Evolutionary conservation across 2,888 invertebrate species (phyloP).

Genomic region (Papilio elwesi): DNA sequence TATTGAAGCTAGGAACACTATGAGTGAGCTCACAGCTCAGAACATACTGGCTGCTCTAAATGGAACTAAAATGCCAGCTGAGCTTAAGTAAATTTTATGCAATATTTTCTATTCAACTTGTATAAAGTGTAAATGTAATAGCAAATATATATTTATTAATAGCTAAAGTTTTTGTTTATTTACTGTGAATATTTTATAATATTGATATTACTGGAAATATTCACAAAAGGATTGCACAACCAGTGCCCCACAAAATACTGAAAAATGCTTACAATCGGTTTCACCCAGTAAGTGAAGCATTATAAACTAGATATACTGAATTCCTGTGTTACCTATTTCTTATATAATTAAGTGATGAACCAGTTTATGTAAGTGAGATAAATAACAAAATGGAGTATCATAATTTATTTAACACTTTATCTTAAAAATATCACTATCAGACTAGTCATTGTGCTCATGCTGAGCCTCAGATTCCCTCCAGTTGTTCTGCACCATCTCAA

Average conservation of each 20-base stretch:
- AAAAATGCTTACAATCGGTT: too few species aligned
- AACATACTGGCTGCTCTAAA: slow-evolving; percentile 93
- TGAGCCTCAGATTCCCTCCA: slow-evolving; percentile 95
- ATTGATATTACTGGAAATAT: slow-evolving; percentile 6
- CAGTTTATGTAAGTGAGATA: background rate
- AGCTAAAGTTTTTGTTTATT: background rate
- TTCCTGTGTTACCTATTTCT: too few species aligned
- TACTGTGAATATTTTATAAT: slow-evolving; percentile 39
- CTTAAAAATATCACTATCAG: slow-evolving; percentile 39
- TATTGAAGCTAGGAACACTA: slow-evolving; percentile 89
- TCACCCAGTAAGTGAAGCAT: too few species aligned
- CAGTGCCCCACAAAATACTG: too few species aligned
- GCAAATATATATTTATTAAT: slow-evolving; percentile 25
- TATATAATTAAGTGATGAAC: too few species aligned
- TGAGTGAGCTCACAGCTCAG: slow-evolving; percentile 92
- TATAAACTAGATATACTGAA: too few species aligned
- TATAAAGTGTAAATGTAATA: slow-evolving; percentile 20
- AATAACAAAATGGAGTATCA: slow-evolving; percentile 37
- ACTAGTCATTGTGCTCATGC: slow-evolving; percentile 89
- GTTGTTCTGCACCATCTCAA: slow-evolving; percentile 92
- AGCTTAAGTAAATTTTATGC: slow-evolving; percentile 65
- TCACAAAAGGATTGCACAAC: too few species aligned
- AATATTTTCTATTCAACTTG: background rate
- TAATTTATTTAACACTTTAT: slow-evolving; percentile 35
- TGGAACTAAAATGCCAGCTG: slow-evolving; percentile 88